Percentiles rank a stretch among this genome's conserved stretches.
Conservation (phyloP, 1,140 invertebrate species). For the Euwallacea fornicatus region DNA sequence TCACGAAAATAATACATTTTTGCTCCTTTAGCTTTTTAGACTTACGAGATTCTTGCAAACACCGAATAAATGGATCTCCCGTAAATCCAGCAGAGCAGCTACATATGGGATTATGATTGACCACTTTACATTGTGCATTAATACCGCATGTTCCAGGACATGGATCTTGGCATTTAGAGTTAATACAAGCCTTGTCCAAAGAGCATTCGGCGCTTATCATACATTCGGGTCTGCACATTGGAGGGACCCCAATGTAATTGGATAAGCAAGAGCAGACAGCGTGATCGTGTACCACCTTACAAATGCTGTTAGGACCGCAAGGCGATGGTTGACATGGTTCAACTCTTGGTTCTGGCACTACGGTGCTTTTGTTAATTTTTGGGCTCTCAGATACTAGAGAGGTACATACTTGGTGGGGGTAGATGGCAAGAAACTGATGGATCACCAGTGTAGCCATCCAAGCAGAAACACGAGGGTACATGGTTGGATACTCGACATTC, state of each 20-base stretch:
- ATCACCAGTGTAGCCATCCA: conserved; percentile 65
- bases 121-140: conserved; percentile 71
- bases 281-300: conserved; percentile 59
- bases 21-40: not conserved
- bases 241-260: conserved; percentile 63
- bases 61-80: conserved; percentile 75
- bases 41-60: conserved; percentile 61
- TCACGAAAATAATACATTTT: not conserved
- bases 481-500: conserved; percentile 78
- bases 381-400: not conserved
- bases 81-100: conserved; percentile 66
- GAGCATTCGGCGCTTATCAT: conserved; percentile 64
- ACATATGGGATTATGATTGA: conserved; percentile 68
- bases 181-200: conserved; percentile 61
- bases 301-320: conserved; percentile 71
- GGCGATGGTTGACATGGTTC: conserved; percentile 71
- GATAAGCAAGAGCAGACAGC: conserved; percentile 67
- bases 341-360: conserved; percentile 52
- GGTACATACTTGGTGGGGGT: conserved; percentile 56
- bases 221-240: conserved; percentile 66
- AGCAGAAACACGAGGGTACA: conserved; percentile 70
- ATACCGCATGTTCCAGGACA: conserved; percentile 66
- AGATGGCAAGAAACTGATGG: conserved; percentile 66
- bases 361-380: conserved; percentile 10
- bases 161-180: conserved; percentile 64